Percentiles rank a stretch among this genome's conserved stretches.
phyloP scores from a whole-genome alignment of 2,888 invertebrate genomes.

The Synergus laeviventris region DNA sequence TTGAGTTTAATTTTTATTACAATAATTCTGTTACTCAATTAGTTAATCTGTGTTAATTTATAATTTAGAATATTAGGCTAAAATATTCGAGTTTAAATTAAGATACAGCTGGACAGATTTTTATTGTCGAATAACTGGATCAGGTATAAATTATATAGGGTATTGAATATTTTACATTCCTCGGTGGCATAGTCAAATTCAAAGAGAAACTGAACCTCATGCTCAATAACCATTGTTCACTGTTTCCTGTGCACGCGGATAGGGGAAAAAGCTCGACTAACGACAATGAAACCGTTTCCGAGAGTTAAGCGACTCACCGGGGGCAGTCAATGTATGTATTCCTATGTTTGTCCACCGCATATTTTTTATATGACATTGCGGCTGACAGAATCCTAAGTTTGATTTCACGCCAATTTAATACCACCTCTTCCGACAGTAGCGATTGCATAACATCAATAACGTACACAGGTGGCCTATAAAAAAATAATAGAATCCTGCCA shows the following conservation, averaged over 20 bases:
- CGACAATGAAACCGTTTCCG: slow-evolving; percentile 2
- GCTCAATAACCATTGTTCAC: slow-evolving; percentile 14
- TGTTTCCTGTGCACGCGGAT: neutral
- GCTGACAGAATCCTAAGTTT: slow-evolving; percentile 67
- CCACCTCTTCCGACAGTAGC: slow-evolving; percentile 48
- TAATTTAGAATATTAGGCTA: neutral
- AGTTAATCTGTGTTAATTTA: too few species aligned
- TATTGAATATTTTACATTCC: neutral
- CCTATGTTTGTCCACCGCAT: slow-evolving; percentile 64
- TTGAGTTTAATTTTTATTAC: too few species aligned
- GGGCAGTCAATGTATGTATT: slow-evolving; percentile 9
- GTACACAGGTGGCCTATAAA: slow-evolving; percentile 5
- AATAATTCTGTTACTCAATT: too few species aligned
- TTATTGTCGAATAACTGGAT: neutral
- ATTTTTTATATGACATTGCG: slow-evolving; percentile 61
- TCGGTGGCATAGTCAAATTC: neutral
- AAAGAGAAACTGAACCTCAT: neutral
- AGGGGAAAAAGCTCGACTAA: neutral
- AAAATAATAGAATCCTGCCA: neutral
- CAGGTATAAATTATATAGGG: neutral
- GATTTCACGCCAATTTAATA: slow-evolving; percentile 68
- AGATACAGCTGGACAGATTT: too few species aligned
- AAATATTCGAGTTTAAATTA: neutral
- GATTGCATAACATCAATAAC: neutral
- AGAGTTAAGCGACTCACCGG: neutral